Percentiles rank a stretch among this genome's conserved stretches.
Evolutionary conservation across 2,797 vertebrate species (phyloP).

Genomic region (Lepus townsendii): DNA sequence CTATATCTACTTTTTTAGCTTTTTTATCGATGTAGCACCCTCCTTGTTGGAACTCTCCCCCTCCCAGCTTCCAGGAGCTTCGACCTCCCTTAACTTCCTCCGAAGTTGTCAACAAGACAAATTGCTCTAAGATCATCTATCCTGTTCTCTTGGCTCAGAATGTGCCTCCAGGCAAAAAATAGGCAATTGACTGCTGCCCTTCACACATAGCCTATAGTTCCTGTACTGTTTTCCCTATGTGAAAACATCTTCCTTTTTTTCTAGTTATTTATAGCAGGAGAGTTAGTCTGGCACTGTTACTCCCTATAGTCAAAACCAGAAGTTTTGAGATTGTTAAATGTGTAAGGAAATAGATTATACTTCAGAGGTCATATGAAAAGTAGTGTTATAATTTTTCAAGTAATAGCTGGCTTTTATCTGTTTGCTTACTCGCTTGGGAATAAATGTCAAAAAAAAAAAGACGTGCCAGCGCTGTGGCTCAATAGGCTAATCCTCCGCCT

Average conservation of each 20-base stretch:
- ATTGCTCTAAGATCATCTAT: neutral
- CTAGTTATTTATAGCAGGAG: neutral
- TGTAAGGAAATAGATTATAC: neutral
- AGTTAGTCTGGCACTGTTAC: neutral
- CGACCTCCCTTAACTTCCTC: conserved; percentile 81
- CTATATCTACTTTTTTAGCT: neutral
- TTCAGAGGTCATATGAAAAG: neutral
- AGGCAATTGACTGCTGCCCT: neutral
- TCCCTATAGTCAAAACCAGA: neutral
- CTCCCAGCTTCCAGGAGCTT: neutral
- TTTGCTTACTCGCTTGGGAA: conserved; percentile 3
- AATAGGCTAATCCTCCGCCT: no score
- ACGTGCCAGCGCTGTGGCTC: neutral
- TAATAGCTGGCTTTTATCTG: conserved; percentile 4
- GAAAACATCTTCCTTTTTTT: neutral
- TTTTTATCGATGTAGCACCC: neutral
- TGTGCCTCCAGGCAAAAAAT: neutral
- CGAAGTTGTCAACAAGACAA: neutral
- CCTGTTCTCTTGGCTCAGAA: neutral
- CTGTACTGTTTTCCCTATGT: neutral
- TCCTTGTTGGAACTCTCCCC: neutral
- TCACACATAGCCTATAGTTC: neutral
- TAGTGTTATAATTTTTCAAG: conserved; percentile 15
- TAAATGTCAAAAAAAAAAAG: neutral
- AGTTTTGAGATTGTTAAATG: neutral